Evolutionary conservation across 2,113 vertebrate genomes (phyloP), one percentile per base, ranked within the genome.

Genomic region (Paedocypris sp.): DNA sequence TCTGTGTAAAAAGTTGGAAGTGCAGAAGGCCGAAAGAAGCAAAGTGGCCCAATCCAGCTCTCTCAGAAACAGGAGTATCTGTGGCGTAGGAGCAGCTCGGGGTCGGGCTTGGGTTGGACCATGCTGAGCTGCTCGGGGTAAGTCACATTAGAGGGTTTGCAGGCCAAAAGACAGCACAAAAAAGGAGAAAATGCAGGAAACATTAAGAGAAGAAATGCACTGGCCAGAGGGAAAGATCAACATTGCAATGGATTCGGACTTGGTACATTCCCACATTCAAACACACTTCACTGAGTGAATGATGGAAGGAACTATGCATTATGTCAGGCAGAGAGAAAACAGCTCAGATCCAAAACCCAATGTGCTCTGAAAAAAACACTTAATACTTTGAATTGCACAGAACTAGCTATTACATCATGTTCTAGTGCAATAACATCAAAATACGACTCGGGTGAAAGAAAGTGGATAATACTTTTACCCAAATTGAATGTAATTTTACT

Each of bases 41-140:
- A 56, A n/a, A 56, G 6, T 39, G 23, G 25, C 39, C 62, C 36
- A 62, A 41, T 62, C 57, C 45, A 49, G 62, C 51, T 66, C 51
- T 68, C 56, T 87, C 81, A 87, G 80, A 77, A 84, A 80, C 82
- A 85, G 64, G 69, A 86, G 81, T 82, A 80, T 87, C 85, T 88
- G 78, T 87, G 79, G 71, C 77, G 82, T 69, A 81, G 80, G 73
- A 85, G 76, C 6, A 78, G 83, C 74, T 79, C 80, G 0, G 85
- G 81, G 64, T 80, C 80, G 41, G 82, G 77, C 11, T 79, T 78
- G 67, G 81, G 83, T 65, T 82, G 80, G 63, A 82, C 62, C 67
- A 82, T 80, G 58, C 84, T 88, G 78, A 87, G 77, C 84, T 90
- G 57, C 67, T 46, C 46, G 45, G 62, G 53, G 53, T 65, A 58